These are phyloP conservation scores for Xestia ashworthii DNA, from an alignment of 2,888 invertebrate species.

Conservation along the genomic window DNA sequence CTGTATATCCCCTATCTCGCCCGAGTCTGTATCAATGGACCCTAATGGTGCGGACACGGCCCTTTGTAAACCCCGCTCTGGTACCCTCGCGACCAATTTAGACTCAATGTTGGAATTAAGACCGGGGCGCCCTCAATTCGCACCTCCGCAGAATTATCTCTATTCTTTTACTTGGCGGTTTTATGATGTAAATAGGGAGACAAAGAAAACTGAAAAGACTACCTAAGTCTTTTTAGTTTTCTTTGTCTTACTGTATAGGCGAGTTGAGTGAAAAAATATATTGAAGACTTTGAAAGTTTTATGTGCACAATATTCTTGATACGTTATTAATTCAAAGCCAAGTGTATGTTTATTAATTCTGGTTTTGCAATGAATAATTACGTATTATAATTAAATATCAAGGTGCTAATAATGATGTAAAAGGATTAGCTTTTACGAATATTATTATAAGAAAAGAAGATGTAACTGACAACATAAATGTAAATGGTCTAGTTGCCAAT, in stretches of 20 bases:
- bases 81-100: slow-evolving; percentile 67
- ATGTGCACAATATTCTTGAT: neutral
- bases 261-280: slow-evolving; percentile 15
- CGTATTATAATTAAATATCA: slow-evolving; percentile 44
- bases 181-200: slow-evolving; percentile 39
- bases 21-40: slow-evolving; percentile 82
- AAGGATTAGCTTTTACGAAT: slow-evolving; percentile 10
- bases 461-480: slow-evolving; percentile 14
- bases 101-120: slow-evolving; percentile 76
- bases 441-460: neutral
- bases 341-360: slow-evolving; percentile 6
- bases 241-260: slow-evolving; percentile 1
- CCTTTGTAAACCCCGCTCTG: slow-evolving; percentile 75
- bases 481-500: neutral
- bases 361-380: slow-evolving; percentile 37
- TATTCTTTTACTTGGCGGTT: slow-evolving; percentile 48
- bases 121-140: slow-evolving; percentile 72
- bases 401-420: slow-evolving; percentile 25
- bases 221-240: slow-evolving; percentile 13
- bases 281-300: slow-evolving; percentile 10
- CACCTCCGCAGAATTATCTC: slow-evolving; percentile 69
- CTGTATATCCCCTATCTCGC: slow-evolving; percentile 71
- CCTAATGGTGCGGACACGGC: slow-evolving; percentile 82
- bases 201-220: too few species aligned
- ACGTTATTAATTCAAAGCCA: slow-evolving; percentile 12